Base-by-base conservation (phyloP, 2,797 vertebrate species). In the Oryzias dopingdopingensis region DNA sequence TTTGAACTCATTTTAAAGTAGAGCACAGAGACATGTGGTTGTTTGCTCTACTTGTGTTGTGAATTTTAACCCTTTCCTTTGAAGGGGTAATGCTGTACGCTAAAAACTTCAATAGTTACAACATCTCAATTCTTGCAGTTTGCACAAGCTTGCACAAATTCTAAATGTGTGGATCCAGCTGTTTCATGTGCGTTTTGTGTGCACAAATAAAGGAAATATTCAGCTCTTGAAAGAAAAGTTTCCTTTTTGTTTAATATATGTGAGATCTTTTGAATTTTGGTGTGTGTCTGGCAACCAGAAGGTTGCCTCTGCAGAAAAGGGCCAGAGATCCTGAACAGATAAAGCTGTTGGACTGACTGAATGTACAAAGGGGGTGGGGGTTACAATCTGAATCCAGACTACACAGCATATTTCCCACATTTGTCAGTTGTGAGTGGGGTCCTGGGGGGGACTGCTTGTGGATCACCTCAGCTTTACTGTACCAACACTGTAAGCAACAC, bases 321-420 rank as follows among this genome's bases (percentile, higher is more conserved):
- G 47, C 53, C 26, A 52, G 47, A 54, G 52, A 22, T 22, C 26
- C 22, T 22, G 26, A 46, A 49, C 55, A 53, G 37, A 42, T 45
- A 46, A 49, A 49, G 54, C 41, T n/a, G 37, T 32, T 17, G 62
- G 18, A 43, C 40, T 51, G 26, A 24, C 40, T 43, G 24, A 52
- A 46, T 2, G 10, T 40, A 45, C 13, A n/a, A 49, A n/a, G 32
- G 59, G 22, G 52, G 53, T 69, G 65, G 61, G 65, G 51, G 60
- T 56, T 32, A n/a, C 22, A 62, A 58, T 63, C 68, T 62, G 62
- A 59, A 71, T 63, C 40, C 72, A 82, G 76, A 79, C 81, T 70
- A 76, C 61, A 67, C 61, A 67, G 61, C 82, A 84, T 87, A 75
- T 83, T 90, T 88, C 88, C 86, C 84, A 87, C 79, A 86, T 87